phyloP scores from a whole-genome alignment of 2,888 invertebrate species.

The Apotomis capreana region DNA sequence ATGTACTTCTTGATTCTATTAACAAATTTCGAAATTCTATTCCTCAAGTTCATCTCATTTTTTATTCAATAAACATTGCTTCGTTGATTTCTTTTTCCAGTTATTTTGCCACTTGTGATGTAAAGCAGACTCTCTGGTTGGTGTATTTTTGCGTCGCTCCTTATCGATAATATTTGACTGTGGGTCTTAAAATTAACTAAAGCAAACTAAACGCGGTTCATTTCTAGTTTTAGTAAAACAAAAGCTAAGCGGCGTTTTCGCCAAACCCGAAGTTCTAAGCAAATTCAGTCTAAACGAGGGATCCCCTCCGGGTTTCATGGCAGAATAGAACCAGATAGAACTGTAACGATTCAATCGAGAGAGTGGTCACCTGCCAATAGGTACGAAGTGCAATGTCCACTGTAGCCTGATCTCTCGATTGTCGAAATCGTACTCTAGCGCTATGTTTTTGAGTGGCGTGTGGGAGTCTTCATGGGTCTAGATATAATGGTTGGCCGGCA shows the following conservation, averaged over 20 bases:
- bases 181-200: not conserved
- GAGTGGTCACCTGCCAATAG: conserved; percentile 71
- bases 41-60: conserved; percentile 51
- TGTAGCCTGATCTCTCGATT: conserved; percentile 51
- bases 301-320: conserved; percentile 57
- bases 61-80: not conserved
- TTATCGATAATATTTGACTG: not conserved
- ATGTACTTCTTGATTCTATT: conserved; percentile 50
- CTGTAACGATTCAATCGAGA: conserved; percentile 68
- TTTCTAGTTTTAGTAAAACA: not conserved
- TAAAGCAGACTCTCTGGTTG: not conserved
- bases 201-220: not conserved
- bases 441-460: conserved; percentile 33
- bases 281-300: conserved; percentile 49
- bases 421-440: conserved; percentile 41
- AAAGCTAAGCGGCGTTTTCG: not conserved
- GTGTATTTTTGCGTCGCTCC: not conserved
- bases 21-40: conserved; percentile 50
- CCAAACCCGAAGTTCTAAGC: conserved; percentile 16
- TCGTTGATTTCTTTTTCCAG: not conserved
- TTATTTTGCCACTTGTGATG: not conserved
- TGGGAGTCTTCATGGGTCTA: conserved; percentile 52
- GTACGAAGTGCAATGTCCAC: conserved; percentile 58
- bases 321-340: conserved; percentile 68
- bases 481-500: conserved; percentile 54